These are phyloP conservation scores for Cryptocephalus moraei DNA, from an alignment of 2,888 invertebrate genomes.

Conservation along the genomic window DNA sequence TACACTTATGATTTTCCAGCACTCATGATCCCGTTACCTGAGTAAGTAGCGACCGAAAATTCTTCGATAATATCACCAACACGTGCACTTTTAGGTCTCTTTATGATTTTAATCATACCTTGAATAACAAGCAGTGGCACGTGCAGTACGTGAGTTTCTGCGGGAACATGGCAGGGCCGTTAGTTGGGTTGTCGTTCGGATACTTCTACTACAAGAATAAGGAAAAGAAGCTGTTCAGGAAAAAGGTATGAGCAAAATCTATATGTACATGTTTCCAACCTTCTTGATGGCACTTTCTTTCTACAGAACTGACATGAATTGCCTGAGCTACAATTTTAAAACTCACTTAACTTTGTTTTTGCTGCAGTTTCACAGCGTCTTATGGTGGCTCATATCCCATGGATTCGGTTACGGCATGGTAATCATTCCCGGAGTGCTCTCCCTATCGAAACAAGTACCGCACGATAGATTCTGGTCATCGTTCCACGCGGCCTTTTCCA, in stretches of 20 bases:
- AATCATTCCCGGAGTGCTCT: constrained; percentile 4
- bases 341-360: not conserved
- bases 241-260: constrained; percentile 9
- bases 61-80: not conserved
- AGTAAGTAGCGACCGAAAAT: constrained; percentile 14
- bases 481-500: constrained; percentile 5
- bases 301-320: too few relatives aligned
- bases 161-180: constrained; percentile 15
- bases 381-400: constrained; percentile 8
- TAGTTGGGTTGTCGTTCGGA: constrained; percentile 17
- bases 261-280: not conserved
- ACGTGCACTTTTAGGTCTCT: constrained; percentile 5
- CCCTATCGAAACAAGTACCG: constrained; percentile 1
- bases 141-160: constrained; percentile 11
- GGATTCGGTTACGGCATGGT: constrained; percentile 3
- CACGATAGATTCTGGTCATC: constrained; percentile 4
- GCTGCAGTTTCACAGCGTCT: not conserved
- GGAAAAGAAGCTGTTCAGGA: constrained; percentile 7
- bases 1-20: constrained; percentile 17
- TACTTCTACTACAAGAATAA: constrained; percentile 16
- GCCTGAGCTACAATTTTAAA: too few relatives aligned
- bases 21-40: constrained; percentile 15
- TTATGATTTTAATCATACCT: constrained; percentile 6
- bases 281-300: not conserved
- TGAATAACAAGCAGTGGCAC: constrained; percentile 11